Percentiles rank a stretch among this genome's conserved stretches.
Evolutionary conservation across 1,140 invertebrate genomes (phyloP).

Genomic region (Drosophila eugracilis): DNA sequence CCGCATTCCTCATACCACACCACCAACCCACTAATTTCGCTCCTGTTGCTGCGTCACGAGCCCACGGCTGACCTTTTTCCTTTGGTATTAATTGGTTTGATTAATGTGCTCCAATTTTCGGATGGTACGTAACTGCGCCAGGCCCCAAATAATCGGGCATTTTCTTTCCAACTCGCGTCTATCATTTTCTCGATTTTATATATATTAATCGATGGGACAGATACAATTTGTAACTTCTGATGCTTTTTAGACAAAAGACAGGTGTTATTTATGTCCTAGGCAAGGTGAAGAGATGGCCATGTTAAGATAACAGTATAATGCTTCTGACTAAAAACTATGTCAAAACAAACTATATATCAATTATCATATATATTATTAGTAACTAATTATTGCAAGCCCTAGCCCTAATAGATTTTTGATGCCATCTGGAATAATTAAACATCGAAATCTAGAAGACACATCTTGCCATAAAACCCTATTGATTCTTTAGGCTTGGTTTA

Average conservation of each 20-base stretch:
- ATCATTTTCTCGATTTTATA: conserved; percentile 18
- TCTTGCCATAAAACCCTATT: conserved; percentile 19
- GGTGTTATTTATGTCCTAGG: neutral
- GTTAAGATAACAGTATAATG: neutral
- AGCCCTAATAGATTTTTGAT: neutral
- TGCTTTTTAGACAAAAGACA: neutral
- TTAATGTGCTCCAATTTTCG: conserved; percentile 77
- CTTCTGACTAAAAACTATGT: neutral
- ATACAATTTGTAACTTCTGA: conserved; percentile 21
- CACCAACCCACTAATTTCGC: conserved; percentile 19
- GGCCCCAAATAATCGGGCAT: conserved; percentile 30
- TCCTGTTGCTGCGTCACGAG: conserved; percentile 23
- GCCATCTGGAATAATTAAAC: neutral
- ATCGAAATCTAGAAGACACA: neutral
- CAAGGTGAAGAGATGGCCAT: neutral
- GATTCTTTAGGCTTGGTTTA: conserved; percentile 23
- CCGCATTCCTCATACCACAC: neutral
- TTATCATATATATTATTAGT: neutral
- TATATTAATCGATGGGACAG: conserved; percentile 14
- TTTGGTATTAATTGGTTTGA: conserved; percentile 74
- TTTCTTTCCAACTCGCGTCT: conserved; percentile 27
- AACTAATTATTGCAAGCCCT: neutral
- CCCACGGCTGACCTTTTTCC: conserved; percentile 63
- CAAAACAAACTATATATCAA: too few relatives aligned
- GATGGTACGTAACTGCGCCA: conserved; percentile 54